These are phyloP conservation scores for Agrochola lychnidis DNA, from an alignment of 2,888 invertebrate genomes.

Conservation along the genomic window DNA sequence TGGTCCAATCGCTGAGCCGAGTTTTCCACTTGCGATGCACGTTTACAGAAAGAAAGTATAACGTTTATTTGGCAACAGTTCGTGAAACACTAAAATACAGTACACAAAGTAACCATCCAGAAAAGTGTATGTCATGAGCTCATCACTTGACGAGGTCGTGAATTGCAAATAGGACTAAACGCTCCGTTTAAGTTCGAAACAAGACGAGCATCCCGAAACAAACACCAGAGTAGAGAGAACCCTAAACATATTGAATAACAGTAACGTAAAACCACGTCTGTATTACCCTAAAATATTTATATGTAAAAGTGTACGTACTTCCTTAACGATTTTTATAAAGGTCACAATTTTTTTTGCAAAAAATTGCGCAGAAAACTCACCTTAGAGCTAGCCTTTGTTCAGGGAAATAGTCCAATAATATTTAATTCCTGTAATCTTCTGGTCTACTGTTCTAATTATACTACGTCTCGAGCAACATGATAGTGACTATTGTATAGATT, in stretches of 20 bases:
- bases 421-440: not conserved
- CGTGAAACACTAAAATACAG: not conserved
- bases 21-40: not conserved
- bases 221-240: not conserved
- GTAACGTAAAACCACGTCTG: not conserved
- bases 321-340: not conserved
- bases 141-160: not conserved
- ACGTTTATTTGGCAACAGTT: not conserved
- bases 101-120: not conserved
- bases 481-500: slow-evolving; percentile 42
- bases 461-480: slow-evolving; percentile 17
- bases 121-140: not conserved
- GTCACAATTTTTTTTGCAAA: not conserved
- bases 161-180: not conserved
- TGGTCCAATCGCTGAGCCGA: not conserved
- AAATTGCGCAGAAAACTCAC: not conserved
- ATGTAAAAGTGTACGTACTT: not conserved
- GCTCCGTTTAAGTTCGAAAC: too few species aligned
- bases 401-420: not conserved
- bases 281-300: not conserved
- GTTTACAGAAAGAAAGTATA: not conserved
- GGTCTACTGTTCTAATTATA: slow-evolving; percentile 23
- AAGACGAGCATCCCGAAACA: not conserved
- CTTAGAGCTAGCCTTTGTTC: not conserved
- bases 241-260: not conserved